A percentile compares a stretch with the other conserved stretches of the same genome.
phyloP scores from a whole-genome alignment of 2,888 invertebrate species.

The Platycnemis pennipes region DNA sequence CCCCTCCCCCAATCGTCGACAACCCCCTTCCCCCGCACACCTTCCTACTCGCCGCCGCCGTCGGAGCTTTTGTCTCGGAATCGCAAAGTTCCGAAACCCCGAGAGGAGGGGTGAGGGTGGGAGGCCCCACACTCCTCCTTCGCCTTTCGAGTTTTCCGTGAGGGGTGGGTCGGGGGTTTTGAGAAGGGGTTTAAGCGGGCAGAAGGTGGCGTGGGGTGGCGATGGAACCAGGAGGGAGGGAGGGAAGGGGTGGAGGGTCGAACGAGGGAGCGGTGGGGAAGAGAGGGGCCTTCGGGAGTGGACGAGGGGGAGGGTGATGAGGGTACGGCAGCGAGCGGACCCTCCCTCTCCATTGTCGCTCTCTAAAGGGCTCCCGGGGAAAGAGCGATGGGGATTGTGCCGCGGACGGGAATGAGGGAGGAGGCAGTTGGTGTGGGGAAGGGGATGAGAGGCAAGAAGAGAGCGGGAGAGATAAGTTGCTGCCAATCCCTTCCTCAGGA shows the following conservation, averaged over 20 bases:
- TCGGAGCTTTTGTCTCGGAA: conserved; percentile 41
- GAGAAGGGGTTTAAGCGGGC: no score
- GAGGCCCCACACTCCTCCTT: not conserved
- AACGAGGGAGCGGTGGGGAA: not conserved
- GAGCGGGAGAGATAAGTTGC: conserved; percentile 44
- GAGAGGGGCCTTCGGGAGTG: not conserved
- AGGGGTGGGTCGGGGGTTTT: not conserved
- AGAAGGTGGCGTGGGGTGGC: not conserved
- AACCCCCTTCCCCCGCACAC: not conserved
- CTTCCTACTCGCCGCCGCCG: not conserved
- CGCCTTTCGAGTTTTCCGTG: conserved; percentile 1
- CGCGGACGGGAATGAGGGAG: not conserved
- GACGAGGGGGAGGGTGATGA: not conserved
- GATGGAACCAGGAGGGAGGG: not conserved
- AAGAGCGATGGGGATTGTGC: conserved; percentile 57
- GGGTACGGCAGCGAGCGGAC: not conserved
- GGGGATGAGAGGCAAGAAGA: no score
- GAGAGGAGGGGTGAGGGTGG: not conserved
- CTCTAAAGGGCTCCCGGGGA: conserved; percentile 45
- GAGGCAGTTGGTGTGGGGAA: not conserved
- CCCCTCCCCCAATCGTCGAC: not conserved
- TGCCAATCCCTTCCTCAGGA: conserved; percentile 53
- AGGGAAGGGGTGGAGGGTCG: not conserved
- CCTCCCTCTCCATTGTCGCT: conserved; percentile 57
- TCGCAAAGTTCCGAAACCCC: conserved; percentile 43